Conservation (phyloP, 92 coral and sea anemone genomes). For the Galaxea fascicularis region DNA sequence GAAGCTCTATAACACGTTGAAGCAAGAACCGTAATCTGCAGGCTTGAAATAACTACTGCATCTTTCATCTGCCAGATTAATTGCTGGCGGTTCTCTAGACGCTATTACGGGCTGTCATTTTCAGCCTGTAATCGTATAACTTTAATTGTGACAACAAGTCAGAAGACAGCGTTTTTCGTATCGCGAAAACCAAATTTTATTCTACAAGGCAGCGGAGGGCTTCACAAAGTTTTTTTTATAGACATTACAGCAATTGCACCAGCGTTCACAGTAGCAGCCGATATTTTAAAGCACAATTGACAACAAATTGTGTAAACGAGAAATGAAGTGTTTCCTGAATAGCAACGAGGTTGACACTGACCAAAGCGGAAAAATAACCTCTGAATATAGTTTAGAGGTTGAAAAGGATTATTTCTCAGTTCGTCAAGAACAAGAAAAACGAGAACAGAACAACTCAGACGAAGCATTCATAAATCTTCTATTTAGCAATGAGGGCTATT, state of each 20-base stretch:
- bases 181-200: slow-evolving; percentile 3
- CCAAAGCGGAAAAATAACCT: background rate
- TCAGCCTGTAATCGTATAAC: slow-evolving; percentile 48
- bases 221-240: slow-evolving; percentile 23
- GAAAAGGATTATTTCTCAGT: background rate
- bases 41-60: slow-evolving; percentile 17
- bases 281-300: slow-evolving; percentile 42
- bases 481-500: slow-evolving; percentile 7
- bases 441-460: background rate
- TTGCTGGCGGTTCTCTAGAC: slow-evolving; percentile 34
- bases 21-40: slow-evolving; percentile 12
- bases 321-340: slow-evolving; percentile 46
- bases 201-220: background rate
- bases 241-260: slow-evolving; percentile 8
- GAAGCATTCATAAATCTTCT: background rate
- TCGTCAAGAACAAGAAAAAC: background rate
- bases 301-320: slow-evolving; percentile 47
- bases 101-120: slow-evolving; percentile 45
- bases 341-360: background rate
- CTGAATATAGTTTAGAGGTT: background rate
- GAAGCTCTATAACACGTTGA: slow-evolving; percentile 15
- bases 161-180: background rate
- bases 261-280: slow-evolving; percentile 5
- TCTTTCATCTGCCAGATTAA: slow-evolving; percentile 52
- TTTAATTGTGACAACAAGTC: slow-evolving; percentile 27